phyloP scores from a whole-genome alignment of 2,797 vertebrate genomes.

The Zalophus californianus region DNA sequence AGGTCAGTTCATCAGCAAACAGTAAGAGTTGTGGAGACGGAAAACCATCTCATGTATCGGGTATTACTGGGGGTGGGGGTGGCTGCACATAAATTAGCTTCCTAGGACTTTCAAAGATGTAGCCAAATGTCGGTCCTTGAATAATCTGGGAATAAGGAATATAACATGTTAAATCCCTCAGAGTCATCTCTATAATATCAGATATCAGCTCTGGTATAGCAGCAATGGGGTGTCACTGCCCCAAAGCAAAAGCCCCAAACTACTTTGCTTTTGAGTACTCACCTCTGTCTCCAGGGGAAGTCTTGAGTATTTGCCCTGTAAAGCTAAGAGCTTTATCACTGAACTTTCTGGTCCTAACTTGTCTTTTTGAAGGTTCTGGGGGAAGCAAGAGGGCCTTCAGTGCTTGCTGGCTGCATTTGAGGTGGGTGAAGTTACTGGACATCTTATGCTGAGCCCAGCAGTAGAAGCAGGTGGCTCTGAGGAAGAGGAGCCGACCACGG shows the following conservation, averaged over 20 bases:
- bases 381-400: not conserved
- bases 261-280: not conserved
- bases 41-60: not conserved
- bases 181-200: not conserved
- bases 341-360: not conserved
- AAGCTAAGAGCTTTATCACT: not conserved
- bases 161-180: not conserved
- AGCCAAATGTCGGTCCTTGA: not conserved
- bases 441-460: rapidly evolving
- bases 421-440: not conserved
- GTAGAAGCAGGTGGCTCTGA: not conserved
- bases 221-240: not conserved
- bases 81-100: not conserved
- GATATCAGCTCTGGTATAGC: not conserved
- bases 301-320: not conserved
- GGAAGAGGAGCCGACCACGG: rapidly evolving
- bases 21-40: not conserved
- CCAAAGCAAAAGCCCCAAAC: not conserved
- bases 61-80: rapidly evolving
- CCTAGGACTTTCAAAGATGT: not conserved
- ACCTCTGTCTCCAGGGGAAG: not conserved
- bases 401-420: not conserved
- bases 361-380: no score
- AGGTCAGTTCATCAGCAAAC: not conserved
- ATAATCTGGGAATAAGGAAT: not conserved